Percentiles rank a stretch among this genome's conserved stretches.
Conservation (phyloP, 2,888 invertebrate genomes). For the Trypoxylon attenuatum region DNA sequence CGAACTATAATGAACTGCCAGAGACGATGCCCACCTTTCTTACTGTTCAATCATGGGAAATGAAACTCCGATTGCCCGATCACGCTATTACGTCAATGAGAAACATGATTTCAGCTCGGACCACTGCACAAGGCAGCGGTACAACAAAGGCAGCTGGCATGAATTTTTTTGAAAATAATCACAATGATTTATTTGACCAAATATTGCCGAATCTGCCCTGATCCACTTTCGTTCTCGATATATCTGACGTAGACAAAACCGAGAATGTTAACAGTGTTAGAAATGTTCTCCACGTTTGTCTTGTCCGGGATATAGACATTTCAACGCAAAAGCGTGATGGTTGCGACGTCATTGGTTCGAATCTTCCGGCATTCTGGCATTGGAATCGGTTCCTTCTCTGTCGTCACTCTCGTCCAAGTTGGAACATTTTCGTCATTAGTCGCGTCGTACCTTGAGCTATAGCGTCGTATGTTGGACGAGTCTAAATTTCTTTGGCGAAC, state of each 20-base stretch:
- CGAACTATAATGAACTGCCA: slow-evolving; percentile 32
- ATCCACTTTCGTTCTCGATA: neutral
- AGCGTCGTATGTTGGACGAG: neutral
- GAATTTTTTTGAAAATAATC: neutral
- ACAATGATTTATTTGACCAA: neutral
- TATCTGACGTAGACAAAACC: neutral
- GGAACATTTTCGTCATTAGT: neutral
- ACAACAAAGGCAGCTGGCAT: neutral
- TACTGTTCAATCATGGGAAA: slow-evolving; percentile 49
- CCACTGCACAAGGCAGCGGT: too few species aligned
- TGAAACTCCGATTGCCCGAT: slow-evolving; percentile 45
- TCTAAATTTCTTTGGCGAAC: slow-evolving; percentile 5
- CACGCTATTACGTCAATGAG: slow-evolving; percentile 55
- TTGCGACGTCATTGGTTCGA: neutral
- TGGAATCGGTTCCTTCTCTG: neutral
- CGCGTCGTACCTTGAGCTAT: neutral
- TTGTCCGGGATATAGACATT: neutral
- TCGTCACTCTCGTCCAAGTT: slow-evolving; percentile 6
- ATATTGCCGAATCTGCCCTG: neutral
- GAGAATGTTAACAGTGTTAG: neutral
- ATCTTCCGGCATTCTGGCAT: neutral
- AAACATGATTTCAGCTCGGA: slow-evolving; percentile 47
- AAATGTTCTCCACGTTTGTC: neutral
- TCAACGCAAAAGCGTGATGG: neutral
- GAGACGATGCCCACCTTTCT: slow-evolving; percentile 36